Percentiles rank a stretch among this genome's conserved stretches.
These are phyloP conservation scores for Arrhopalites spinosus DNA, from an alignment of 2,888 invertebrate species.

Conservation along the genomic window DNA sequence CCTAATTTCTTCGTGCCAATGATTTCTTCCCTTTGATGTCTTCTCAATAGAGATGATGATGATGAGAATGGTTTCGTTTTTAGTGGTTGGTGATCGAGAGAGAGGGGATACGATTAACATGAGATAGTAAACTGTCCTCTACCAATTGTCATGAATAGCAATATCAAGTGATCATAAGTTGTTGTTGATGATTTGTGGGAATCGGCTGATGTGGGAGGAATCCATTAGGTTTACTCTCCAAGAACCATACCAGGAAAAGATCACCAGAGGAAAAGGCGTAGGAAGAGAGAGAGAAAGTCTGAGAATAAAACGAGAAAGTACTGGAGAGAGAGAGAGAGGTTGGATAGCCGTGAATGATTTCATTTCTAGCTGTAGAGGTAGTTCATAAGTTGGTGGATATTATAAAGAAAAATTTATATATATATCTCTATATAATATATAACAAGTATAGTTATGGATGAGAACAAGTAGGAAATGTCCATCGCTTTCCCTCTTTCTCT, in stretches of 20 bases:
- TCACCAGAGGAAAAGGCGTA: neutral
- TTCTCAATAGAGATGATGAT: conserved; percentile 26
- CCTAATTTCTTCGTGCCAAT: conserved; percentile 35
- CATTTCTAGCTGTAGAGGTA: conserved; percentile 31
- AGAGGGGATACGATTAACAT: conserved; percentile 24
- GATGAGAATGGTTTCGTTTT: too few species aligned
- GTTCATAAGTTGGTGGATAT: conserved; percentile 44
- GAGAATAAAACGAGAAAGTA: too few species aligned
- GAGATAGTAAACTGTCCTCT: conserved; percentile 18
- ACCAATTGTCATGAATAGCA: conserved; percentile 41
- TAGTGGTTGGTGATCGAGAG: neutral
- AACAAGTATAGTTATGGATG: conserved; percentile 7
- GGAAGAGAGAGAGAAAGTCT: neutral
- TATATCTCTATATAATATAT: too few species aligned
- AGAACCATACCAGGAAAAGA: neutral
- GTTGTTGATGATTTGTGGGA: conserved; percentile 49
- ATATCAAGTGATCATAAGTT: conserved; percentile 37
- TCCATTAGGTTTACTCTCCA: conserved; percentile 36
- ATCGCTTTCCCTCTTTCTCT: conserved; percentile 11
- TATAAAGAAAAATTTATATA: conserved; percentile 6
- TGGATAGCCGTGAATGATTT: conserved; percentile 39
- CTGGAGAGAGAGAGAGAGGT: neutral
- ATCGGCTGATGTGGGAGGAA: conserved; percentile 40
- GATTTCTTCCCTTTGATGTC: conserved; percentile 40
- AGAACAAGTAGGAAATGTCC: conserved; percentile 30